Base-by-base conservation (phyloP, 2,888 invertebrate species). In the Nephrocerus scutellatus region DNA sequence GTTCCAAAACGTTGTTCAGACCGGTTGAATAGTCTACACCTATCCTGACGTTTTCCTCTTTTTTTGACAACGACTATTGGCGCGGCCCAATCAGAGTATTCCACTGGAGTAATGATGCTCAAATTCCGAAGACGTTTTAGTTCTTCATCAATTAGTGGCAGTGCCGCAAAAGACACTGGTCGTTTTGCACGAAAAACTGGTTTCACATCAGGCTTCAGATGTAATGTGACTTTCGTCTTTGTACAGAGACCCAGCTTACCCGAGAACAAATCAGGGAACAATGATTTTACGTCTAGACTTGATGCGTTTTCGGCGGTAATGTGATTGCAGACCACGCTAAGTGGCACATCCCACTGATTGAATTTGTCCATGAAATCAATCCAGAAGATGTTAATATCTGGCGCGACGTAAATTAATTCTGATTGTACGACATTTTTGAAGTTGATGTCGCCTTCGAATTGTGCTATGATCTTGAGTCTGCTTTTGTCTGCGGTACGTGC, bases 21-120 rank as follows among this genome's bases (percentile, higher is more conserved):
- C 31, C 36, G 18, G 31, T 36, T 5, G 33, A 29, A 37, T 37
- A 2, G 36, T 32, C 6, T 32, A 28, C n/a, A 19, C 30, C 41
- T 26, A 41, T 41, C 33, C 2, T 32, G 33, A 8, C 28, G 30
- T 20, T 30, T n/a, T n/a, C n/a, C n/a, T n/a, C n/a, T n/a, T n/a
- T n/a, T n/a, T n/a, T n/a, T n/a, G n/a, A n/a, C n/a, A n/a, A n/a
- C n/a, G n/a, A n/a, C n/a, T n/a, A n/a, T n/a, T n/a, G n/a, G n/a
- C n/a, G n/a, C n/a, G n/a, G n/a, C n/a, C n/a, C n/a, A n/a, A n/a
- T n/a, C n/a, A n/a, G n/a, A n/a, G n/a, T n/a, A n/a, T n/a, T n/a
- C n/a, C n/a, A n/a, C n/a, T n/a, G n/a, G n/a, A n/a, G n/a, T n/a
- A n/a, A n/a, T n/a, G n/a, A n/a, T n/a, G 33, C 4, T 37, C 25